Base-by-base conservation (phyloP, 1,140 invertebrate genomes). In the Idris sp. region DNA sequence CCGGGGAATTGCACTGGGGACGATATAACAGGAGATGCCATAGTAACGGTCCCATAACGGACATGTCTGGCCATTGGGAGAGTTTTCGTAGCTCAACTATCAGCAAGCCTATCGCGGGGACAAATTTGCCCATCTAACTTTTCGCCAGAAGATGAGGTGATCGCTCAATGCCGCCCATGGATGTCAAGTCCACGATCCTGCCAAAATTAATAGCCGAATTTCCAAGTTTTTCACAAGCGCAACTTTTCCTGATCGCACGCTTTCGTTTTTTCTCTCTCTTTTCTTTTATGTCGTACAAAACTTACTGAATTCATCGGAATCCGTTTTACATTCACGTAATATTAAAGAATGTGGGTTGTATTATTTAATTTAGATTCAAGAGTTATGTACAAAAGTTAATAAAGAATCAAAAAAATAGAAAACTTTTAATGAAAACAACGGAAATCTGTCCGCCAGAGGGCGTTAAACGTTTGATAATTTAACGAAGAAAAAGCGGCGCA, bases 111-210 rank as follows among this genome's bases (percentile, higher is more conserved):
- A 86, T 86, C 83, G 81, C 79, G 73, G 71, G 79, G 83, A 87
- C 84, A 86, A 87, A 87, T 87, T 87, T 82, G 81, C 86, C 86
- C 86, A 85, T 86, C 86, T 85, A 87, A 86, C 86, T 87, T 87
- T 87, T 77, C 80, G 76, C 78, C 65, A 59, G 71, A 65, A 85
- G 84, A 87, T 86, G 86, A 87, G 83, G 76, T 80, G 82, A 87
- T 86, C 84, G 82, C 81, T 87, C 85, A 85, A 84, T 83, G 84
- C 82, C n/a, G n/a, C n/a, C n/a, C 84, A 82, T 19, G 40, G 40
- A 62, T 61, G 25, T 38, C 25, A 18, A 35, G 58, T 28, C 28
- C 31, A 13, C 40, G 48, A 56, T 67, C 18, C 44, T 46, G 38
- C 41, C 56, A 54, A 82, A 84, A 85, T 84, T 83, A 84, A 85